phyloP scores from a whole-genome alignment of 2,888 invertebrate genomes.

The Pharmacophagus antenor region DNA sequence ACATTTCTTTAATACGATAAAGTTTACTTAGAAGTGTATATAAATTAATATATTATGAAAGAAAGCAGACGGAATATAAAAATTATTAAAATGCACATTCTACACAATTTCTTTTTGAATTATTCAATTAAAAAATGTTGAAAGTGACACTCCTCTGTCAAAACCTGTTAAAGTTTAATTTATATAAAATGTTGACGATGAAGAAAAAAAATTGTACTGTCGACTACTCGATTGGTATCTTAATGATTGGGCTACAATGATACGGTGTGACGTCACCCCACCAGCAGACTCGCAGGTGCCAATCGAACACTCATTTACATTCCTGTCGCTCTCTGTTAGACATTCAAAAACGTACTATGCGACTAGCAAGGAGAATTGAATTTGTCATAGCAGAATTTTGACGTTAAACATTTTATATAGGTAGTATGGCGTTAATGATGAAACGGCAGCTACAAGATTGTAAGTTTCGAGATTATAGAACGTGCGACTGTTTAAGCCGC shows the following conservation, averaged over 20 bases:
- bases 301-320: conserved; percentile 61
- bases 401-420: conserved; percentile 20
- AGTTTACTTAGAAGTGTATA: background rate
- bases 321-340: conserved; percentile 43
- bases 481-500: conserved; percentile 19
- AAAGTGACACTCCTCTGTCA: conserved; percentile 2
- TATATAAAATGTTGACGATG: conserved; percentile 9
- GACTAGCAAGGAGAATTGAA: background rate
- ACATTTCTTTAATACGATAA: background rate
- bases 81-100: conserved; percentile 20
- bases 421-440: conserved; percentile 29
- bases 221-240: conserved; percentile 44
- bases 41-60: background rate
- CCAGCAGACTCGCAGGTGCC: conserved; percentile 73
- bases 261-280: conserved; percentile 58
- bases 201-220: conserved; percentile 42
- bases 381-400: conserved; percentile 7
- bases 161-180: conserved; percentile 4
- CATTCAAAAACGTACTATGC: conserved; percentile 10
- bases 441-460: conserved; percentile 27
- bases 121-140: conserved; percentile 2
- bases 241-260: conserved; percentile 49
- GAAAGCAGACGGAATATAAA: conserved; percentile 5
- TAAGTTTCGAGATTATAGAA: conserved; percentile 30
- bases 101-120: conserved; percentile 17